A percentile compares a stretch with the other conserved stretches of the same genome.
These are phyloP conservation scores for Ormyrus nitidulus DNA, from an alignment of 2,888 invertebrate species.

Conservation along the genomic window DNA sequence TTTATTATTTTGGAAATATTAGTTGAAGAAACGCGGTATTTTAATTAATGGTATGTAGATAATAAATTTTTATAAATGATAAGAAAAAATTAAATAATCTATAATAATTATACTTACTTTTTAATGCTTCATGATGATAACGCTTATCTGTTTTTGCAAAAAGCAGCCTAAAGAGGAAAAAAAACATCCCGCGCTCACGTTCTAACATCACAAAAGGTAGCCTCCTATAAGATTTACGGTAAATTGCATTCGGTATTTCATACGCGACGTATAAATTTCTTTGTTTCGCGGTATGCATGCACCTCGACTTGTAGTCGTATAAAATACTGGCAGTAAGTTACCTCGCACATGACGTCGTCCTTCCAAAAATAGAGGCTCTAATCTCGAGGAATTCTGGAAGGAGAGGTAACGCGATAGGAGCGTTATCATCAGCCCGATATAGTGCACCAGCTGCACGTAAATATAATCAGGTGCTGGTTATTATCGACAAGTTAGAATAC, in stretches of 20 bases:
- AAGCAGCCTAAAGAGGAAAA: not conserved
- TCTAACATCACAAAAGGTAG: constrained; percentile 13
- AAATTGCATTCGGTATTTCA: constrained; percentile 50
- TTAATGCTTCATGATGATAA: too few relatives aligned
- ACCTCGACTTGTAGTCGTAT: not conserved
- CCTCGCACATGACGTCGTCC: constrained; percentile 11
- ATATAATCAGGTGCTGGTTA: constrained; percentile 32
- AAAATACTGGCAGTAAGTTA: constrained; percentile 23
- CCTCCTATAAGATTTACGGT: constrained; percentile 39
- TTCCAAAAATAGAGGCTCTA: constrained; percentile 45
- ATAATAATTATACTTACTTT: too few relatives aligned
- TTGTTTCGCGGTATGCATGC: constrained; percentile 7
- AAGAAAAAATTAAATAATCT: too few relatives aligned
- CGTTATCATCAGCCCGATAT: constrained; percentile 30
- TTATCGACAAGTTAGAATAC: constrained; percentile 45
- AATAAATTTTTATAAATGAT: too few relatives aligned
- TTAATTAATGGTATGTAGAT: too few relatives aligned
- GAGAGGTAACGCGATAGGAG: constrained; percentile 40
- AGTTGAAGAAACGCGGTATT: too few relatives aligned
- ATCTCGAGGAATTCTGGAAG: constrained; percentile 25
- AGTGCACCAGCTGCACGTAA: constrained; percentile 10
- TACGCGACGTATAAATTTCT: constrained; percentile 31
- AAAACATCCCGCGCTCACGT: not conserved
- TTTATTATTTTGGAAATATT: too few relatives aligned
- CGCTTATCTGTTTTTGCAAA: too few relatives aligned